These are phyloP conservation scores for Serilophus lunatus DNA, from an alignment of 2,113 vertebrate genomes.

Conservation along the genomic window DNA sequence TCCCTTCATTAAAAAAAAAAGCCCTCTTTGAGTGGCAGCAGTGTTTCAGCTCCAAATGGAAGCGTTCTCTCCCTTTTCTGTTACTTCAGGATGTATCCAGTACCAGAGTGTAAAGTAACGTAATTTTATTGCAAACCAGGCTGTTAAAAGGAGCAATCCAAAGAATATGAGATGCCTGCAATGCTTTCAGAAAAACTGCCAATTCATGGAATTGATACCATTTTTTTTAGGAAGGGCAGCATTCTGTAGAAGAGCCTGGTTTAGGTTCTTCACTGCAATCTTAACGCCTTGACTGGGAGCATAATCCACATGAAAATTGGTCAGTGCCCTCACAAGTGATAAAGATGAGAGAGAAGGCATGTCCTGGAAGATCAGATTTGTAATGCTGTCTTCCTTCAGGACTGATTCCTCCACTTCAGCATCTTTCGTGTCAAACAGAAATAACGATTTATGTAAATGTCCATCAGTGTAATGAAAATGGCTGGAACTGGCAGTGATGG, in stretches of 20 bases:
- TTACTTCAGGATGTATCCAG: background rate
- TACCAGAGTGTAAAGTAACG: background rate
- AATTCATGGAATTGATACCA: background rate
- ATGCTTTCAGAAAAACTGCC: background rate
- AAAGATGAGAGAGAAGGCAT: background rate
- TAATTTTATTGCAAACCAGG: background rate
- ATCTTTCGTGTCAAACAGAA: background rate
- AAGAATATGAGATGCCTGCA: background rate
- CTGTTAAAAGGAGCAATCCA: background rate
- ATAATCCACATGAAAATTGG: background rate
- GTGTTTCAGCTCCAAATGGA: background rate
- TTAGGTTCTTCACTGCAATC: background rate
- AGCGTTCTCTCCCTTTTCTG: background rate
- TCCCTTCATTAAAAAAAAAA: background rate
- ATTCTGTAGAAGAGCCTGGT: background rate
- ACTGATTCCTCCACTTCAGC: background rate
- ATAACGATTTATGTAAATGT: background rate
- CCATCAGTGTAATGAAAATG: background rate
- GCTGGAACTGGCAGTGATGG: background rate
- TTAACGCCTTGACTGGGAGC: background rate
- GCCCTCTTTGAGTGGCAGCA: background rate
- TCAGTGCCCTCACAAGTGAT: background rate
- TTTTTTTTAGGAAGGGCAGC: background rate
- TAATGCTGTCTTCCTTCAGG: background rate
- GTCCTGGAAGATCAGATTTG: background rate